Evolutionary conservation across 2,888 invertebrate species (phyloP), one percentile per base, ranked within the genome.

Genomic region (Heteropelma amictum): DNA sequence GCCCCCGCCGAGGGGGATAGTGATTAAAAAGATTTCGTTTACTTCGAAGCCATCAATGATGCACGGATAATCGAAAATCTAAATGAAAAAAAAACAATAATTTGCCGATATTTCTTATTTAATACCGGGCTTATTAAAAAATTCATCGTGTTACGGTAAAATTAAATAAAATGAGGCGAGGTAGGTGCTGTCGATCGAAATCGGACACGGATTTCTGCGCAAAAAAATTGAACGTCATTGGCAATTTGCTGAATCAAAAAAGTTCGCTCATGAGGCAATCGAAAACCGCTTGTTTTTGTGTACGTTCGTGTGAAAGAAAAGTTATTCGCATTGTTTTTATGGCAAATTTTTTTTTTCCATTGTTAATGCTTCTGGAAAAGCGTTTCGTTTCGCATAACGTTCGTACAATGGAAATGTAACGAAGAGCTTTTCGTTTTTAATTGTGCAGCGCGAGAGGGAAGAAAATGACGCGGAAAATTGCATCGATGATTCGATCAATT

Each of bases 151-250:
- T 26, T 23, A 2, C 7, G n/a, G n/a, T 19, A 45, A 63, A 19
- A 61, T 10, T 23, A 33, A 12, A 19, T 6, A 70, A 56, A 53
- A 68, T 73, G 72, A 49, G 35, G 0, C 60, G 23, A 8, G 42
- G 23, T 1, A 49, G 71, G n/a, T 79, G 72, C 33, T 68, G 75
- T 19, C 77, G 79, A 65, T 82, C 81, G 14, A 79, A 76, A 56
- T 83, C 83, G 35, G 63, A 77, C 12, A 47, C 71, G 51, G 77
- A 84, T 64, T 74, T 84, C 12, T 75, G 78, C 1, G 23, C 74
- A 3, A 74, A 68, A 1, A 80, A 81, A 63, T 78, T 84, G 2
- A 82, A 82, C 14, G 77, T 81, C 2, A 83, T 88, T 4, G 83
- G 82, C 12, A 81, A 83, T 71, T 75, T 84, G 19, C 73, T 86